Conservation (phyloP, 2,113 vertebrate genomes). For the Thryonomys swinderianus region DNA sequence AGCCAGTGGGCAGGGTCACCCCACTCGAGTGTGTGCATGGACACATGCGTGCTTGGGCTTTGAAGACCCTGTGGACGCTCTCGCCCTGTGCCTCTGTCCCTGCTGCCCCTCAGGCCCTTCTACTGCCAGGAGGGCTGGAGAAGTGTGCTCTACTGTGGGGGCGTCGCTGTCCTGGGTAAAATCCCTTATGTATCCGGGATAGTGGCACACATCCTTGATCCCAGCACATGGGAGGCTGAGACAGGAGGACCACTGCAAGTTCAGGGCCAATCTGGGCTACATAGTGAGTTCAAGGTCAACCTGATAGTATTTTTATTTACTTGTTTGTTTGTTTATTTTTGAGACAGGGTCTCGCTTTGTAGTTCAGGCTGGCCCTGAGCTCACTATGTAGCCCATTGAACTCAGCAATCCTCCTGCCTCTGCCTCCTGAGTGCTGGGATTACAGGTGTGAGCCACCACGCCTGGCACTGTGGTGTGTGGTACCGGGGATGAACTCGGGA, state of each 20-base stretch:
- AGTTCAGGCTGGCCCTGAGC: too few species aligned
- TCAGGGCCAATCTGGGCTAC: background rate
- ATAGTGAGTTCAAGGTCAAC: background rate
- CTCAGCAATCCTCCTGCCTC: too few species aligned
- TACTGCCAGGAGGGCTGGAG: background rate
- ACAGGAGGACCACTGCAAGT: background rate
- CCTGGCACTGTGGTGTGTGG: too few species aligned
- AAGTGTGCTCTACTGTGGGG: fast-evolving
- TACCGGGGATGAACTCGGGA: too few species aligned
- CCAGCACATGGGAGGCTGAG: background rate
- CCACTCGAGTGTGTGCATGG: too few species aligned
- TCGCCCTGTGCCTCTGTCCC: too few species aligned
- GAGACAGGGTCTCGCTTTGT: too few species aligned
- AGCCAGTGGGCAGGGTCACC: background rate
- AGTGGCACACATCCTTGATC: background rate
- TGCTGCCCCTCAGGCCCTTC: background rate
- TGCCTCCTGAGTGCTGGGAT: too few species aligned
- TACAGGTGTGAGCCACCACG: too few species aligned
- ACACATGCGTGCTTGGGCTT: background rate
- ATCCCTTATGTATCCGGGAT: background rate
- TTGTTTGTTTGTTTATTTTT: too few species aligned
- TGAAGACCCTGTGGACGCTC: background rate
- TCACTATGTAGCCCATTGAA: too few species aligned
- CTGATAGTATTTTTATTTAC: background rate
- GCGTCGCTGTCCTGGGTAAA: background rate